phyloP scores from a whole-genome alignment of 2,797 vertebrate species.

The Melopsittacus undulatus region DNA sequence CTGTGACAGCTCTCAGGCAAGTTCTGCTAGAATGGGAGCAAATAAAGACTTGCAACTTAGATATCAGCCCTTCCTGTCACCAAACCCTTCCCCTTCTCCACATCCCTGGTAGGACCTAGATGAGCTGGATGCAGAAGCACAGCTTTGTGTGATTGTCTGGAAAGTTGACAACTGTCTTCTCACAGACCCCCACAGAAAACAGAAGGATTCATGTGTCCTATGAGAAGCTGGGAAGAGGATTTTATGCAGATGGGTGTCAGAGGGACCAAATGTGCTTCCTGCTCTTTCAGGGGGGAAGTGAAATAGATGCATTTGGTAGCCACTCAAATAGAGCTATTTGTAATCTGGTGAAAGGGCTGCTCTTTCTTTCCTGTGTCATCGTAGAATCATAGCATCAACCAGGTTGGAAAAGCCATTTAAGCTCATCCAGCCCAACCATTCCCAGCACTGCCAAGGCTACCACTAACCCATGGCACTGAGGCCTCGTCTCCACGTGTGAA shows the following conservation, averaged over 20 bases:
- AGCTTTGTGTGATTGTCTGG: neutral
- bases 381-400: neutral
- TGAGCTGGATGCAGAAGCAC: neutral
- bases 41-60: neutral
- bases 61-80: neutral
- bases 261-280: neutral
- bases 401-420: neutral
- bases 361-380: neutral
- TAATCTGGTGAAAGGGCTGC: neutral
- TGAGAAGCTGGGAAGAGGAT: neutral
- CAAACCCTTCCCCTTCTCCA: neutral
- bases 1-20: neutral
- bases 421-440: neutral
- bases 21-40: neutral
- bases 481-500: neutral
- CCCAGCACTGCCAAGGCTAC: neutral
- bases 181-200: neutral
- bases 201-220: neutral
- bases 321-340: neutral
- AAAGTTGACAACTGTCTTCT: neutral
- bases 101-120: neutral
- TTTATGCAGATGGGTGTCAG: neutral
- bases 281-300: neutral
- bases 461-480: neutral
- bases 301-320: fast-evolving